Percentiles rank a stretch among this genome's conserved stretches.
Conservation (phyloP, 2,888 invertebrate species). For the Portevinia maculata region DNA sequence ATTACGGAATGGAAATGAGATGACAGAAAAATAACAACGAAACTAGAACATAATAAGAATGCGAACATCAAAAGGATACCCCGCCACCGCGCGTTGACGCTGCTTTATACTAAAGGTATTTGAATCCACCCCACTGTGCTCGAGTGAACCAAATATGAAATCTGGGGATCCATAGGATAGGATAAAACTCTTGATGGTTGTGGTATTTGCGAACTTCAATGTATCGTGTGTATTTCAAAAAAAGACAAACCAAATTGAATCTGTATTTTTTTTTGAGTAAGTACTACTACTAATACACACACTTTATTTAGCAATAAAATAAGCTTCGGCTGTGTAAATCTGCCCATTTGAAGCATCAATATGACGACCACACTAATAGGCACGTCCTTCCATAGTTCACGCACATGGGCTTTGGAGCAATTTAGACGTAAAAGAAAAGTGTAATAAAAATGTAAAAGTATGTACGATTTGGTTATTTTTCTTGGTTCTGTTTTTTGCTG, state of each 20-base stretch:
- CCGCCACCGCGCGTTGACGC: conserved; percentile 16
- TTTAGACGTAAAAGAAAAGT: conserved; percentile 61
- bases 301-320: conserved; percentile 12
- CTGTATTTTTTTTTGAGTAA: neutral
- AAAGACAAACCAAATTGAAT: neutral
- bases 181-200: neutral
- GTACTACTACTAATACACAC: conserved; percentile 1
- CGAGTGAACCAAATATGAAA: conserved; percentile 27
- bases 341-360: no score
- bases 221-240: neutral
- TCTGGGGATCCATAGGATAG: neutral
- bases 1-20: conserved; percentile 70
- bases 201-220: neutral
- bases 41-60: conserved; percentile 58
- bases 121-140: conserved; percentile 45
- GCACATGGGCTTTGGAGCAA: conserved; percentile 49
- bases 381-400: conserved; percentile 45
- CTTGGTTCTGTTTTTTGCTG: conserved; percentile 19
- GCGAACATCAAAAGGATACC: conserved; percentile 56
- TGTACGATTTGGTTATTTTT: conserved; percentile 9
- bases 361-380: conserved; percentile 5
- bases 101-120: conserved; percentile 43
- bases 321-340: no score
- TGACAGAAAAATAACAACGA: conserved; percentile 69
- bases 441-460: conserved; percentile 44